Evolutionary conservation across 2,888 invertebrate species (phyloP).

Genomic region (Sericinus montela): DNA sequence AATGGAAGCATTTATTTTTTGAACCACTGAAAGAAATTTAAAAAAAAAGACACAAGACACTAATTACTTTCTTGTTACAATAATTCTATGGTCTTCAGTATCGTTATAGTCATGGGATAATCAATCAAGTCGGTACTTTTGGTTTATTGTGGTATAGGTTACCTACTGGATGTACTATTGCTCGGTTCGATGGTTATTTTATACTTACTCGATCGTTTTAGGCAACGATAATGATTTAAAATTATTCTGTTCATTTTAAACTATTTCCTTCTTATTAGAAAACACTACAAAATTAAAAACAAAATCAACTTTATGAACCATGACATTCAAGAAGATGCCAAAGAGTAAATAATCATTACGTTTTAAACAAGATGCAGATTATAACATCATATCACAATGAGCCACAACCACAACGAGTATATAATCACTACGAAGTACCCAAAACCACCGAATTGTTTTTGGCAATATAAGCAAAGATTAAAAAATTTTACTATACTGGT

Average conservation of each 20-base stretch:
- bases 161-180: conserved; percentile 45
- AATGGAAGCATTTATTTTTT: too few relatives aligned
- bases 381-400: too few relatives aligned
- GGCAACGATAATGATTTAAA: conserved; percentile 54
- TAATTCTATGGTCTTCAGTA: conserved; percentile 19
- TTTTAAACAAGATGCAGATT: too few relatives aligned
- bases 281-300: conserved; percentile 59
- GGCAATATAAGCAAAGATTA: too few relatives aligned
- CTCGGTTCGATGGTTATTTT: conserved; percentile 18
- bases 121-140: conserved; percentile 44
- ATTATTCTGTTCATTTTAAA: conserved; percentile 66
- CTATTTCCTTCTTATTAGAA: conserved; percentile 32
- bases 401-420: too few relatives aligned
- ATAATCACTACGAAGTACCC: too few relatives aligned
- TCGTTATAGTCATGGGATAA: conserved; percentile 37
- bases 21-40: too few relatives aligned
- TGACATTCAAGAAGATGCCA: conserved; percentile 53
- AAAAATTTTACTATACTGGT: too few relatives aligned
- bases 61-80: not conserved
- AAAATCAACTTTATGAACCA: conserved; percentile 71
- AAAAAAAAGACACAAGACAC: too few relatives aligned
- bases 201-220: conserved; percentile 66
- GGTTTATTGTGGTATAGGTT: conserved; percentile 29
- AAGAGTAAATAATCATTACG: too few relatives aligned
- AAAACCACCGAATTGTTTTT: too few relatives aligned